Percentiles rank a stretch among this genome's conserved stretches.
Conservation (phyloP, 1,140 invertebrate genomes). For the Drusus annulatus region DNA sequence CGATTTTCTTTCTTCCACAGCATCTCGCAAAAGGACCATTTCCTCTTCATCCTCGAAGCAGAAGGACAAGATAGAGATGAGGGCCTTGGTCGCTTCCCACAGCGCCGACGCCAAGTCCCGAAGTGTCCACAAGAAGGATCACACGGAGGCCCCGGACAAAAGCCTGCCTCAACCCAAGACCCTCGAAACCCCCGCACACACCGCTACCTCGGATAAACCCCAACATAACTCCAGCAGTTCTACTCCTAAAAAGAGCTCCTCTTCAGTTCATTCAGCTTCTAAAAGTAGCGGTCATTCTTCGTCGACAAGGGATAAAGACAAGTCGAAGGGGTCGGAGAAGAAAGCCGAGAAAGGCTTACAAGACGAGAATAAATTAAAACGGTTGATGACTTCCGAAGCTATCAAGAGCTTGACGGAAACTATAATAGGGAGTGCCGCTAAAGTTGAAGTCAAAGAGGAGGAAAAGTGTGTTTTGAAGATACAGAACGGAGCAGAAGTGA, state of each 20-base stretch:
- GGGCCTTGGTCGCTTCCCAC: slow-evolving; percentile 63
- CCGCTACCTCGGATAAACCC: too few relatives aligned
- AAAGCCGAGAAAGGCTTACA: not conserved
- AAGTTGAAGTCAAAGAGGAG: slow-evolving; percentile 10
- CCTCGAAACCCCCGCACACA: not conserved
- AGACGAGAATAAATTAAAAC: slow-evolving; percentile 46
- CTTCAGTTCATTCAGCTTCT: slow-evolving; percentile 1
- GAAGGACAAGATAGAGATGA: slow-evolving; percentile 69
- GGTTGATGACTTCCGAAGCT: slow-evolving; percentile 13
- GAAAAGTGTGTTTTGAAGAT: slow-evolving; percentile 35
- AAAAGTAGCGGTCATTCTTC: slow-evolving; percentile 21
- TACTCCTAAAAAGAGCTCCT: slow-evolving; percentile 19
- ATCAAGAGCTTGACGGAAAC: slow-evolving; percentile 19
- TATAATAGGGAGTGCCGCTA: too few relatives aligned
- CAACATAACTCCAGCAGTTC: not conserved
- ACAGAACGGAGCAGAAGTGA: slow-evolving; percentile 36
- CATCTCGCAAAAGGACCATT: slow-evolving; percentile 39
- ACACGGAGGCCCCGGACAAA: not conserved
- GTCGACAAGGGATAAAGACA: slow-evolving; percentile 10
- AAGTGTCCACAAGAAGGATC: slow-evolving; percentile 27
- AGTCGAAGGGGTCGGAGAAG: slow-evolving; percentile 17
- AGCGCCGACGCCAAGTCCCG: slow-evolving; percentile 14
- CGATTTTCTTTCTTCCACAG: slow-evolving; percentile 27
- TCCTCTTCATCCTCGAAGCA: slow-evolving; percentile 61
- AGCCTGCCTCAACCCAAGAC: not conserved